These are phyloP conservation scores for Drosophila rellima DNA, from an alignment of 2,888 invertebrate genomes.

Conservation along the genomic window DNA sequence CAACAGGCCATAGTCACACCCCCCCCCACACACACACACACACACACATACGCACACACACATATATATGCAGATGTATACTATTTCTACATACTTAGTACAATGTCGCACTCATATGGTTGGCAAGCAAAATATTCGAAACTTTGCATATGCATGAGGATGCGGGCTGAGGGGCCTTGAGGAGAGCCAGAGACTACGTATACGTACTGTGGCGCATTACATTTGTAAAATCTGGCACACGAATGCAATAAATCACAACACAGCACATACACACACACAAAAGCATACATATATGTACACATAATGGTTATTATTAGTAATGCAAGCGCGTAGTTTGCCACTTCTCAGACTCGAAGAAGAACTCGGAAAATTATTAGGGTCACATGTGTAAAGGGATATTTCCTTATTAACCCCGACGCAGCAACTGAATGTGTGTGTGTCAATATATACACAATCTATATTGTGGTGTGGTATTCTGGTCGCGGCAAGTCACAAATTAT, in stretches of 20 bases:
- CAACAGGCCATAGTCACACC: constrained; percentile 8
- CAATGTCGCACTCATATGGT: constrained; percentile 66
- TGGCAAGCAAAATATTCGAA: constrained; percentile 75
- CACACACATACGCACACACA: constrained; percentile 22
- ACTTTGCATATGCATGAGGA: constrained; percentile 79
- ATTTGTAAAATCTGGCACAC: constrained; percentile 84
- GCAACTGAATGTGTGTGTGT: constrained; percentile 5
- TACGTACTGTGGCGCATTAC: constrained; percentile 71
- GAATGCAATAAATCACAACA: constrained; percentile 84
- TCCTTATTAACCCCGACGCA: constrained; percentile 74
- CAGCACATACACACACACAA: constrained; percentile 59
- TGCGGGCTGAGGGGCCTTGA: constrained; percentile 5
- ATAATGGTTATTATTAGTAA: constrained; percentile 79
- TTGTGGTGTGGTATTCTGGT: constrained; percentile 37
- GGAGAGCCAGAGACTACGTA: constrained; percentile 25
- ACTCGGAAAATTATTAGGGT: constrained; percentile 79
- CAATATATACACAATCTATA: constrained; percentile 24
- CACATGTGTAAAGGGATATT: constrained; percentile 82
- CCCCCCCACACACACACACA: constrained; percentile 18
- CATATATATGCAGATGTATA: constrained; percentile 12
- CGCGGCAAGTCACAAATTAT: constrained; percentile 59
- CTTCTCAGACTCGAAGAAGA: constrained; percentile 65
- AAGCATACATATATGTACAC: constrained; percentile 30
- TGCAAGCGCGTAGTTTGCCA: constrained; percentile 67
- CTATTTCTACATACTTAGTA: constrained; percentile 46